Evolutionary conservation across 2,797 vertebrate genomes (phyloP).

Genomic region (Ataeniobius toweri): DNA sequence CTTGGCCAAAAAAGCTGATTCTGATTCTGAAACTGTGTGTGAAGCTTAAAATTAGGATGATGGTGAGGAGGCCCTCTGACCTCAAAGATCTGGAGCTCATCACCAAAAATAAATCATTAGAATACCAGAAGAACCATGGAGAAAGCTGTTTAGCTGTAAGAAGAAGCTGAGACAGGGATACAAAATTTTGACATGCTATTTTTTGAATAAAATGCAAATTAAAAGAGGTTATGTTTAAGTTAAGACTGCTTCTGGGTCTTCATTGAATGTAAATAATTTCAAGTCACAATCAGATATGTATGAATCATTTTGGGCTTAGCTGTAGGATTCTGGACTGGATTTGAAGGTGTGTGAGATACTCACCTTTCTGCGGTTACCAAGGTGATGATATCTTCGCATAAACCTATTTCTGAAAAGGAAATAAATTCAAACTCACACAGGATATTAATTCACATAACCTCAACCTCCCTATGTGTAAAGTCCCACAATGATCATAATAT

Average conservation of each 20-base stretch:
- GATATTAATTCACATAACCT: neutral
- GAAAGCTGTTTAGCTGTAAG: neutral
- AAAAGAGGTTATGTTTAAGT: too few species aligned
- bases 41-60: too few species aligned
- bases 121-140: neutral
- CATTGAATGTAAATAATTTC: neutral
- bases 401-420: conserved; percentile 52
- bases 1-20: too few species aligned
- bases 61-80: too few species aligned
- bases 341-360: neutral
- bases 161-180: neutral
- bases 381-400: conserved; percentile 66
- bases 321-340: neutral
- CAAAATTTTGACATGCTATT: too few species aligned
- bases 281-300: neutral
- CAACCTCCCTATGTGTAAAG: neutral
- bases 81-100: neutral
- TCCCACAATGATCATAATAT: neutral
- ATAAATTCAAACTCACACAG: neutral
- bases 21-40: too few species aligned
- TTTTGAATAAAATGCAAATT: too few species aligned
- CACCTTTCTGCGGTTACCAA: conserved; percentile 55
- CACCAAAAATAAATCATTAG: too few species aligned
- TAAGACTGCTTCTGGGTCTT: too few species aligned
- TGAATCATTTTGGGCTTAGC: neutral